Evolutionary conservation across 2,113 vertebrate species (phyloP).

Genomic region (Vanacampus margaritifer): DNA sequence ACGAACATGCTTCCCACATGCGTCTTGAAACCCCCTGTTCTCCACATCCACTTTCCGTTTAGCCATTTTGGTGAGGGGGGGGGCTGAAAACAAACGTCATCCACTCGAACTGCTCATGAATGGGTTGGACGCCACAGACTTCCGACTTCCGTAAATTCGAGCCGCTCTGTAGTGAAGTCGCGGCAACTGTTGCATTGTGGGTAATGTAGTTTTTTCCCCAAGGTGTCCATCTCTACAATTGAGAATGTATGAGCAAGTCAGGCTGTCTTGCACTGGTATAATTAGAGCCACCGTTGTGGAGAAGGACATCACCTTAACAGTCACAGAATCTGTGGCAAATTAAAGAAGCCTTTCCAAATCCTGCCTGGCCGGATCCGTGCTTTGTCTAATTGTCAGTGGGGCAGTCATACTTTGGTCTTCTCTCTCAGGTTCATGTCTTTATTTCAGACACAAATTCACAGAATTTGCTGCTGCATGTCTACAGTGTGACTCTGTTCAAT

Average conservation of each 20-base stretch:
- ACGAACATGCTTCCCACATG: too few relatives aligned
- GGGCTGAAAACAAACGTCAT: too few relatives aligned
- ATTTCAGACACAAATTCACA: slow-evolving; percentile 6
- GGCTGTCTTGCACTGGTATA: slow-evolving; percentile 23
- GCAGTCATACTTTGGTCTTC: background rate
- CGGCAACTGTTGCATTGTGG: too few relatives aligned
- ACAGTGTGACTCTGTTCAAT: background rate
- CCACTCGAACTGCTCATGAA: too few relatives aligned
- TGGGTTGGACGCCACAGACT: too few relatives aligned
- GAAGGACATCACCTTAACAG: background rate
- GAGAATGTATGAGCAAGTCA: background rate
- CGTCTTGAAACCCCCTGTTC: too few relatives aligned
- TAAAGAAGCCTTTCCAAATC: slow-evolving; percentile 11
- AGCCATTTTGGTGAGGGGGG: too few relatives aligned
- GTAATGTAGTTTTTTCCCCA: too few relatives aligned
- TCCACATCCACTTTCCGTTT: too few relatives aligned
- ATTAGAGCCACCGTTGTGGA: slow-evolving; percentile 29
- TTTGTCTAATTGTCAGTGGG: slow-evolving; percentile 6
- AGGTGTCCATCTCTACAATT: background rate
- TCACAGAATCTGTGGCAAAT: slow-evolving; percentile 24
- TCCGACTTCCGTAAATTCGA: too few relatives aligned
- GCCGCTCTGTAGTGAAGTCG: too few relatives aligned
- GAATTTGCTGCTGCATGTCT: background rate
- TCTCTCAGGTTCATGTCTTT: background rate
- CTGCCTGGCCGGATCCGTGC: background rate